Evolutionary conservation across 1,140 invertebrate genomes (phyloP).

Genomic region (Batillaria attramentaria): DNA sequence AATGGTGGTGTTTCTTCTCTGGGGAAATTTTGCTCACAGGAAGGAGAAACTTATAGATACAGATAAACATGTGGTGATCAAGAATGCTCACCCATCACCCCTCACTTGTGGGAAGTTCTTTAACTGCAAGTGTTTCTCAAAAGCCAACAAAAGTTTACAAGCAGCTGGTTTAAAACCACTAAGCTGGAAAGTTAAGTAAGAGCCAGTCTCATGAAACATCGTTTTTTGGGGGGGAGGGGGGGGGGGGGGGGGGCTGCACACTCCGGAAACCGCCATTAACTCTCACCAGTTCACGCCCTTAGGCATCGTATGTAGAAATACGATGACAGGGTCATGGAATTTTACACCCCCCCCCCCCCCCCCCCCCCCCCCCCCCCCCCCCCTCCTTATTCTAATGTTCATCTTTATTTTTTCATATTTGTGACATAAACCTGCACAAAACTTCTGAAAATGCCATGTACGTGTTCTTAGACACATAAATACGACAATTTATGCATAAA

Average conservation of each 20-base stretch:
- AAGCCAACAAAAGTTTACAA: slow-evolving; percentile 75
- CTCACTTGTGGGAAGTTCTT: slow-evolving; percentile 77
- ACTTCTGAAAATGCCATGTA: not conserved
- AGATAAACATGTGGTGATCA: slow-evolving; percentile 75
- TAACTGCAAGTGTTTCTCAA: slow-evolving; percentile 78
- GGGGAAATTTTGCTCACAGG: slow-evolving; percentile 80
- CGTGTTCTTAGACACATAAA: not conserved
- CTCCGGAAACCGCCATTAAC: too few relatives aligned
- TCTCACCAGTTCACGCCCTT: too few relatives aligned
- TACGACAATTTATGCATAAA: too few relatives aligned
- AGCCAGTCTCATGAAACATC: too few relatives aligned
- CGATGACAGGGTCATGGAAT: too few relatives aligned
- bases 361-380: slow-evolving; percentile 1
- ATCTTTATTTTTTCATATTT: too few relatives aligned
- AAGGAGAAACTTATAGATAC: slow-evolving; percentile 76
- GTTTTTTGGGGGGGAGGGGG: too few relatives aligned
- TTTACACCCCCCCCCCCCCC: slow-evolving; percentile 1
- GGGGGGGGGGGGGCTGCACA: too few relatives aligned
- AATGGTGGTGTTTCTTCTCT: slow-evolving; percentile 79
- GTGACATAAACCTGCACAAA: too few relatives aligned
- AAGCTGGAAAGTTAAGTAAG: not conserved
- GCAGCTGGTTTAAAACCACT: slow-evolving; percentile 59
- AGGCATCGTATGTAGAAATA: too few relatives aligned
- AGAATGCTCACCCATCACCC: slow-evolving; percentile 79
- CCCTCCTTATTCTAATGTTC: not conserved